Base-by-base conservation (phyloP, 2,888 invertebrate genomes). In the Tribolium freemani region DNA sequence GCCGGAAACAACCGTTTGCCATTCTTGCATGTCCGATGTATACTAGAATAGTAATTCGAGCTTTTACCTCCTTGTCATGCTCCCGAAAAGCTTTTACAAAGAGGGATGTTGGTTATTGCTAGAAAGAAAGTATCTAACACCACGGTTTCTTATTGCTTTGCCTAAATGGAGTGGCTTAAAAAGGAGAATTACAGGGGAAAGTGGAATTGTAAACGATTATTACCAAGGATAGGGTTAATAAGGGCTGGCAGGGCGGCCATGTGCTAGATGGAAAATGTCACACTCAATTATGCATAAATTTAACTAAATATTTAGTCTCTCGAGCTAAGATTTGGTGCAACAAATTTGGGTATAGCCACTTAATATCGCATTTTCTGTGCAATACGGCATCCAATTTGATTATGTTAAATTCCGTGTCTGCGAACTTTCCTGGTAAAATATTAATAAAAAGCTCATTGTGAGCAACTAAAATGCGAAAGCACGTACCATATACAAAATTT, bases 401-500 rank as follows among this genome's bases (percentile, higher is more conserved):
- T 69, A 69, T 60, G 69, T 53, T 69, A 60, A 69, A 58, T 68
- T 58, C 50, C 50, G 57, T 68, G 57, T 68, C 68, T 57, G 68
- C 68, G 58, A 57, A 68, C 66, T 63, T 48, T 31, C 11, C n/a
- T 50, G 64, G 64, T 64, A 64, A 70, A 70, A 70, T 70, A 70
- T 70, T 63, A 70, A 70, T 70, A 70, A 70, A 70, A 56, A 46
- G 38, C 63, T 63, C 69, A 70, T 70, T 70, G 50, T 57, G 53
- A 31, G 44, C 57, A 64, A 64, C 64, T 74, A 58, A 71, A 74
- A 68, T 68, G 71, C 68, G 67, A 64, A 68, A 61, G 58, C 67
- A 71, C 61, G 69, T 70, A 70, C 63, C 54, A 69, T 70, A 63
- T 63, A 63, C 63, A 63, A 70, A 70, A 70, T 70, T 70, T 70